Percentiles rank a stretch among this genome's conserved stretches.
phyloP scores from a whole-genome alignment of 1,140 invertebrate species.

The Lasioglossum baleicum region DNA sequence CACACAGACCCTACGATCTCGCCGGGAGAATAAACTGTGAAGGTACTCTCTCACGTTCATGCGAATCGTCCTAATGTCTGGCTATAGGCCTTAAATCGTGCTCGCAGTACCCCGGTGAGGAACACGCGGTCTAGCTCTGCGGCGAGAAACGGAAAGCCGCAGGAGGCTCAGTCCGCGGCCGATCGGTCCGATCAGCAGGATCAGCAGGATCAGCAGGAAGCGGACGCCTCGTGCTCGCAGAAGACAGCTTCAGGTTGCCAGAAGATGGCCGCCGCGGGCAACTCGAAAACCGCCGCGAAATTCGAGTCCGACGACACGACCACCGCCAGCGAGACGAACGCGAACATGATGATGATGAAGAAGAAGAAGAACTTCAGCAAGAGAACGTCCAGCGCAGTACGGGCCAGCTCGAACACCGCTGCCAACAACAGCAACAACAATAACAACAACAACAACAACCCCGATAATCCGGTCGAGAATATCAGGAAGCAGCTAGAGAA shows the following conservation, averaged over 20 bases:
- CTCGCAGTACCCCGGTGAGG: constrained; percentile 76
- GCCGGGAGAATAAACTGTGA: constrained; percentile 67
- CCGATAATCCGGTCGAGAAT: constrained; percentile 87
- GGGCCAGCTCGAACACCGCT: constrained; percentile 73
- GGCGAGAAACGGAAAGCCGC: constrained; percentile 70
- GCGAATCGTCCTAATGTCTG: constrained; percentile 78
- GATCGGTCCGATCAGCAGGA: constrained; percentile 41
- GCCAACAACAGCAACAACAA: constrained; percentile 82
- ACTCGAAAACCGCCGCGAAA: constrained; percentile 63
- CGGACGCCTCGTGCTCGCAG: constrained; percentile 61
- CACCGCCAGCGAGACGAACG: constrained; percentile 75
- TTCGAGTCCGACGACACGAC: constrained; percentile 77
- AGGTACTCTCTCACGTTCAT: constrained; percentile 77
- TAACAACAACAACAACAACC: constrained; percentile 81
- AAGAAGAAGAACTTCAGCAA: constrained; percentile 70
- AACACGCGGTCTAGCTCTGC: constrained; percentile 73
- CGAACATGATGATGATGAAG: constrained; percentile 66
- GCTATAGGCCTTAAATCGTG: constrained; percentile 80
- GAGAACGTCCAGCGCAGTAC: constrained; percentile 82
- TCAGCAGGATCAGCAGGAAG: constrained; percentile 60
- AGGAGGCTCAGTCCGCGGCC: constrained; percentile 52
- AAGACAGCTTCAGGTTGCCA: constrained; percentile 57
- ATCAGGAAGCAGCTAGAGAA: constrained; percentile 88
- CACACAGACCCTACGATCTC: neutral
- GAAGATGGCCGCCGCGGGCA: constrained; percentile 19